phyloP scores from a whole-genome alignment of 2,888 invertebrate species.

The Hemicrepidius hirtus region DNA sequence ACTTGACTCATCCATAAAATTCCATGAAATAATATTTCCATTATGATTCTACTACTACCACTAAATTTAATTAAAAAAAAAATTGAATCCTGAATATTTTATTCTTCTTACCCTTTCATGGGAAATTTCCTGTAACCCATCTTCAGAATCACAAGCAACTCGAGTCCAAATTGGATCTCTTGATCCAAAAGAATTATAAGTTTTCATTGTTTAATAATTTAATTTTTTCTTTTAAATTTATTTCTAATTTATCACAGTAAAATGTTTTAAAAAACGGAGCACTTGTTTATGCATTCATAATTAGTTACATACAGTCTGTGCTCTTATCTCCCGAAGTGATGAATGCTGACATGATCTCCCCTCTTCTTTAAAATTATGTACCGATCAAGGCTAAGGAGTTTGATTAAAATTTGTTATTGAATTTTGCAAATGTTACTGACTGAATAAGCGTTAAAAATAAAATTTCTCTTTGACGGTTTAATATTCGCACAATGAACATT shows the following conservation, averaged over 20 bases:
- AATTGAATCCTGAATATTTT: no score
- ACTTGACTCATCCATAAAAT: no score
- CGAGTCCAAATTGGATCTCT: slow-evolving; percentile 66
- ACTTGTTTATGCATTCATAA: slow-evolving; percentile 5
- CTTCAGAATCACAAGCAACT: slow-evolving; percentile 63
- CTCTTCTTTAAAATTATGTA: background rate
- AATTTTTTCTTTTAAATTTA: background rate
- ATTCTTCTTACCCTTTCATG: slow-evolving; percentile 40
- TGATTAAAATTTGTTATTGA: no score
- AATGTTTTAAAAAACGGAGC: background rate
- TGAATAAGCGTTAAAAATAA: no score
- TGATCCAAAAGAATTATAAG: slow-evolving; percentile 58
- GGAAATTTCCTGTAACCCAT: slow-evolving; percentile 50
- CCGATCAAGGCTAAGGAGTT: no score
- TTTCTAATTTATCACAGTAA: background rate
- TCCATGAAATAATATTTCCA: background rate
- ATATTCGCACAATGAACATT: no score
- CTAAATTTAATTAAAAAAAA: no score
- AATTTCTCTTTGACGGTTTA: no score
- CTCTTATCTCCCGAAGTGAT: background rate
- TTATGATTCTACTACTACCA: no score
- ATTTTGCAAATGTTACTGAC: no score
- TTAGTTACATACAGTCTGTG: slow-evolving; percentile 13
- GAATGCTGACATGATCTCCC: background rate
- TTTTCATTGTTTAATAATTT: slow-evolving; percentile 54